Conservation (phyloP, 1,140 invertebrate species). For the Drosophila mayri region DNA sequence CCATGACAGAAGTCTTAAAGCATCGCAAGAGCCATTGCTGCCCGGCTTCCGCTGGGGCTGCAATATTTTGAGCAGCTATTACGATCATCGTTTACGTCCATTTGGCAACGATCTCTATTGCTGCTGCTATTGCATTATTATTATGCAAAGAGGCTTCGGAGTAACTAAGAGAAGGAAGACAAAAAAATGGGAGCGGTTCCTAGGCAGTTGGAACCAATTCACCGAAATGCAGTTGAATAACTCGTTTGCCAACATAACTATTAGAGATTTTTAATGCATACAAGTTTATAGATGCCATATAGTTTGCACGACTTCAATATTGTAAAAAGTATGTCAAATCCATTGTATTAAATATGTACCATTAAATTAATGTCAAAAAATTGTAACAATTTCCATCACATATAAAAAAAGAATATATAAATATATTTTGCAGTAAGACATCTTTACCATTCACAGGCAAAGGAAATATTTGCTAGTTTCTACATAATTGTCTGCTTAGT, state of each 20-base stretch:
- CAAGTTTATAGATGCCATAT: conserved; percentile 20
- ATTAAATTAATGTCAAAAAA: not conserved
- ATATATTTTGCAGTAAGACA: not conserved
- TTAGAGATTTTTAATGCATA: conserved; percentile 47
- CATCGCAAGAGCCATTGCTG: conserved; percentile 16
- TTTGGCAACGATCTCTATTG: conserved; percentile 35
- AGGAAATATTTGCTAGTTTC: not conserved
- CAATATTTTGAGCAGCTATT: conserved; percentile 56
- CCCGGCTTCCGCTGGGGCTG: conserved; percentile 32
- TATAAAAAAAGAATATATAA: not conserved
- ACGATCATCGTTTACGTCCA: conserved; percentile 46
- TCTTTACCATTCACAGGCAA: not conserved
- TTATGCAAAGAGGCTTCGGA: conserved; percentile 71
- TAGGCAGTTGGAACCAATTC: conserved; percentile 50
- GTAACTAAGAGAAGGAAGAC: conserved; percentile 8
- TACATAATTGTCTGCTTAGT: not conserved
- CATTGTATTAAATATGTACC: not conserved
- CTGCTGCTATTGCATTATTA: conserved; percentile 62
- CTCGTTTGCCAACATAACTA: conserved; percentile 58
- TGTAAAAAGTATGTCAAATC: not conserved
- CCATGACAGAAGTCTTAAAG: conserved; percentile 63
- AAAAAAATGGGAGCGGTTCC: conserved; percentile 7
- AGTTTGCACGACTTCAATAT: not conserved
- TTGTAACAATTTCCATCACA: not conserved
- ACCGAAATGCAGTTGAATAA: conserved; percentile 79